Base-by-base conservation (phyloP, 2,888 invertebrate genomes). In the Drosophila limbata region DNA sequence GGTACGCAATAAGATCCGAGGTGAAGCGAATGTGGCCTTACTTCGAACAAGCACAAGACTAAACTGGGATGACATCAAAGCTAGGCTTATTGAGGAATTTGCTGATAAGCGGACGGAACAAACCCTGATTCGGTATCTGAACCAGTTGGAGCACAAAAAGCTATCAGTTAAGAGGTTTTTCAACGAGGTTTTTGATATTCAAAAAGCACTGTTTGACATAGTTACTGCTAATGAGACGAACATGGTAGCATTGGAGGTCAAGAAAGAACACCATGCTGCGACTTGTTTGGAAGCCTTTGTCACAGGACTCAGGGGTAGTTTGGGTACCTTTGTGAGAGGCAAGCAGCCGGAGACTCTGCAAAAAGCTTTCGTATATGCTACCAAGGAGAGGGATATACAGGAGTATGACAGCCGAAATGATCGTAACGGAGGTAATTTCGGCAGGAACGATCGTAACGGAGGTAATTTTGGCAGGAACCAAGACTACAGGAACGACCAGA, bases 211-310 rank as follows among this genome's bases (percentile, higher is more conserved):
- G 11, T 42, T 42, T 4, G 42, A n/a, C 10, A 1, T n/a, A 4
- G 21, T 21, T 21, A 21, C 21, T 21, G 21, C 21, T 5, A 42
- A 19, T 0, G 19, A 42, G 6, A 42, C 42, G 1, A 42, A 42
- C 5, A 11, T 19, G 11, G 42, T 11, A 11, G 11, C 42, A 19
- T 2, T 42, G 2, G 11, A 19, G 1, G 42, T 6, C 11, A 42
- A 42, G 19, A 19, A 42, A 19, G 42, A 42, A 19, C 11, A 11
- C 11, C 19, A 42, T 19, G 11, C 42, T 19, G 19, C 19, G 1
- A 42, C 42, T 42, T 42, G 42, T 11, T 42, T 42, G 19, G 42
- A 42, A 19, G 19, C 19, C 11, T 42, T 42, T 19, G 42, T 42
- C 11, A 42, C 42, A 11, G 19, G 19, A 19, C 42, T 42, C 11